phyloP scores from a whole-genome alignment of 2,113 vertebrate genomes.

The Acrocephalus arundinaceus region DNA sequence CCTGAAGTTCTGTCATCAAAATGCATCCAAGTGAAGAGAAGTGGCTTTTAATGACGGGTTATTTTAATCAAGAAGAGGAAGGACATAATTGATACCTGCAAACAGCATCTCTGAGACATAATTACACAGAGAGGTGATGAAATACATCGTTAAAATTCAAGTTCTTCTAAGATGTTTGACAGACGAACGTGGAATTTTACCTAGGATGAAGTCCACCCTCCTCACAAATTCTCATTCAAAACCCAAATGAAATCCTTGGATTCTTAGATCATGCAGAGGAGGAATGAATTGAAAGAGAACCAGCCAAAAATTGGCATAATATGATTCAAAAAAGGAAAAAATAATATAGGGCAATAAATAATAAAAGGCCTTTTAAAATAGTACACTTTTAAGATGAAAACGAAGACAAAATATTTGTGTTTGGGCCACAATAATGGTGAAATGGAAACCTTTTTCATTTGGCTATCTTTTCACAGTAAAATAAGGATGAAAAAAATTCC shows the following conservation, averaged over 20 bases:
- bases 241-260: neutral
- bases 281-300: neutral
- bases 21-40: neutral
- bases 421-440: neutral
- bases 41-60: neutral
- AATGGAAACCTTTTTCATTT: neutral
- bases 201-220: neutral
- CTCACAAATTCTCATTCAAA: neutral
- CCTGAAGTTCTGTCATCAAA: neutral
- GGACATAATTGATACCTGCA: neutral
- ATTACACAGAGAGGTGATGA: neutral
- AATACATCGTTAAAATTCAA: neutral
- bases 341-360: neutral
- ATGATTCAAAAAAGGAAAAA: neutral
- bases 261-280: rapidly evolving
- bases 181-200: neutral
- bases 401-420: neutral
- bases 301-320: neutral
- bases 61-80: conserved; percentile 14
- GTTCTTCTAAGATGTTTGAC: neutral
- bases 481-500: neutral
- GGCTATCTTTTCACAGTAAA: neutral
- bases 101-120: neutral
- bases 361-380: neutral
- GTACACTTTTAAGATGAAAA: neutral